Conservation (phyloP, 2,113 vertebrate genomes). For the Rhinogobius similis region DNA sequence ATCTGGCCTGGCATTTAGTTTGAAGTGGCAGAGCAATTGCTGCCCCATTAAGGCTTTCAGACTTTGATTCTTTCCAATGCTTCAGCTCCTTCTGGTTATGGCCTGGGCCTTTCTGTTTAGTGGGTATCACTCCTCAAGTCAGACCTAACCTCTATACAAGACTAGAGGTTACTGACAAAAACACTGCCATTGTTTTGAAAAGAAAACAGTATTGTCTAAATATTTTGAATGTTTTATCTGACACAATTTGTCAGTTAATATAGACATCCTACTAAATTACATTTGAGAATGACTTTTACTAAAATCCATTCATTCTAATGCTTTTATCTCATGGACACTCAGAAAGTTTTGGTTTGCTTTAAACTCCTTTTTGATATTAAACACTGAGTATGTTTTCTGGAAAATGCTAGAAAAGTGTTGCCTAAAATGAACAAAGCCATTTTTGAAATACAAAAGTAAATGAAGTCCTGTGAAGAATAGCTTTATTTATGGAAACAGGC, state of each 20-base stretch:
- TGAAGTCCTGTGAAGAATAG: not conserved
- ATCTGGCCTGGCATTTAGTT: slow-evolving; percentile 47
- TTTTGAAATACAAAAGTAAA: not conserved
- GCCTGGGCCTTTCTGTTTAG: slow-evolving; percentile 33
- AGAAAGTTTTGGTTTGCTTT: slow-evolving; percentile 23
- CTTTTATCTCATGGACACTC: slow-evolving; percentile 1
- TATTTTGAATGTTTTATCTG: not conserved
- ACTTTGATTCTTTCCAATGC: slow-evolving; percentile 49
- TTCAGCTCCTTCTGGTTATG: slow-evolving; percentile 43
- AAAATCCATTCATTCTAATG: not conserved
- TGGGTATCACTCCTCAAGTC: slow-evolving; percentile 27
- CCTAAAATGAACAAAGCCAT: not conserved
- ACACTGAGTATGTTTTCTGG: not conserved
- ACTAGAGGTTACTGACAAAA: not conserved
- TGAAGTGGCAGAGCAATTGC: slow-evolving; percentile 48
- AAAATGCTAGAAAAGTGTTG: not conserved
- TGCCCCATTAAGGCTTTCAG: slow-evolving; percentile 48
- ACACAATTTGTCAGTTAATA: not conserved
- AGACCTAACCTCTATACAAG: not conserved
- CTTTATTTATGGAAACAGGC: not conserved
- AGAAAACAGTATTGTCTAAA: not conserved
- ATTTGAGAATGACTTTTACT: not conserved
- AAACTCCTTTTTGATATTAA: not conserved
- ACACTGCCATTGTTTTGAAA: not conserved
- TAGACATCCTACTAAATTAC: not conserved